Base-by-base conservation (phyloP, 2,888 invertebrate species). In the Nomada fabriciana region DNA sequence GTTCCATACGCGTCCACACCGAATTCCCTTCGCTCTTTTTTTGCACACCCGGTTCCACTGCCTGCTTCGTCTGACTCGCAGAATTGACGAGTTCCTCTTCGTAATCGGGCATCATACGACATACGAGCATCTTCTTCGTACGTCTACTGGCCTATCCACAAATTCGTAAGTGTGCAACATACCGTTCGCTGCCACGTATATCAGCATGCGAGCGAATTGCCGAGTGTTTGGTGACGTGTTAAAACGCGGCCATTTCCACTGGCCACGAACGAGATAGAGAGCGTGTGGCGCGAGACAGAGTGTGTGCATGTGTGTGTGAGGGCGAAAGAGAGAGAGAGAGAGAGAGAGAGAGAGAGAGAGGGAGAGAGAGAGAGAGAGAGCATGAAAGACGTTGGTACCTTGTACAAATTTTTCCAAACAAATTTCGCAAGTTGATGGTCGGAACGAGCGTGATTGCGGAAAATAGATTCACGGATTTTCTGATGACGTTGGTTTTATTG, bases 201-300 rank as follows among this genome's bases (percentile, higher is more conserved):
- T 77, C 61, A 23, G 85, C 72, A 80, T 67, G 64, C 80, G 83
- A 76, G 61, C 80, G 79, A 85, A 86, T 82, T 83, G 79, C 86
- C 70, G 81, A 88, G 86, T 88, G 90, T 87, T 89, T 90, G 90
- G 91, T 91, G 91, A 91, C 91, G 91, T 91, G 91, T 90, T 89
- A 83, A 90, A 88, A 85, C 88, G 85, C 86, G 86, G 88, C 90
- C 90, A 90, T 90, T 90, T 90, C 89, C 86, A 83, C 74, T 74
- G 84, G 81, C 57, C 81, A 70, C 74, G 68, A 77, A 74, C 74
- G 80, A 85, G 75, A 72, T 57, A 80, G 64, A 81, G 68, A 70
- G 74, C 47, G 60, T 42, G 47, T 65, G 76, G 80, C 52, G 65
- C 57, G 79, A 61, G 70, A 67, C 25, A 47, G 59, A 65, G 50